Conservation (phyloP, 1,140 invertebrate species). For the Drosophila serrata region DNA sequence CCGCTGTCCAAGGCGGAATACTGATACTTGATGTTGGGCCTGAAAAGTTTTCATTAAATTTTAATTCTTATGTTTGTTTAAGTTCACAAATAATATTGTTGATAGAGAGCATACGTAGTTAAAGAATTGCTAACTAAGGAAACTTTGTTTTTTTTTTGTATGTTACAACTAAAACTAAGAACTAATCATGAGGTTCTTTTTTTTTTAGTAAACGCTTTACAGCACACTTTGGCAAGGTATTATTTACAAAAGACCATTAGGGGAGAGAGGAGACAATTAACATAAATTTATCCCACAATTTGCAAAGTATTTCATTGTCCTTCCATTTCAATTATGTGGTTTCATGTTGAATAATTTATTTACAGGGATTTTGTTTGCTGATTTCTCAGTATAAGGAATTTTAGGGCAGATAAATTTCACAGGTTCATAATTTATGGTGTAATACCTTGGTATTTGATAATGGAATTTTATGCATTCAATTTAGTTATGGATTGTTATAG, state of each 20-base stretch:
- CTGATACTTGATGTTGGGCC: slow-evolving; percentile 87
- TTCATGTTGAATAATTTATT: slow-evolving; percentile 33
- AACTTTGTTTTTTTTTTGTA: slow-evolving; percentile 23
- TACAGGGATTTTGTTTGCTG: slow-evolving; percentile 20
- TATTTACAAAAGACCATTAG: slow-evolving; percentile 27
- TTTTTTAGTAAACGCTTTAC: slow-evolving; percentile 10
- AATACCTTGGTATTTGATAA: background rate
- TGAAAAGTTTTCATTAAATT: slow-evolving; percentile 40
- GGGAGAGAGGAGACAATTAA: background rate
- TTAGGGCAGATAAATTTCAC: background rate
- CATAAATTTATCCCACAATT: slow-evolving; percentile 24
- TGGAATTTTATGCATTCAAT: background rate
- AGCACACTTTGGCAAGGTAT: slow-evolving; percentile 17
- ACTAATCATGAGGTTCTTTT: slow-evolving; percentile 27
- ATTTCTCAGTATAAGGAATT: background rate
- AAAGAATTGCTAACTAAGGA: slow-evolving; percentile 41
- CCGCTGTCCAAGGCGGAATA: slow-evolving; percentile 89
- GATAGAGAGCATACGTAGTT: slow-evolving; percentile 32
- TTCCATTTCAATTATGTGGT: slow-evolving; percentile 22
- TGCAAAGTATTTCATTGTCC: slow-evolving; percentile 41
- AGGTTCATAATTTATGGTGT: background rate
- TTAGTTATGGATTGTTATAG: background rate
- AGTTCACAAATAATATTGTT: background rate
- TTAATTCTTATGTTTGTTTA: background rate
- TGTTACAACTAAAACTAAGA: slow-evolving; percentile 33